Evolutionary conservation across 2,888 invertebrate genomes (phyloP), one percentile per base, ranked within the genome.

Genomic region (Drosophila formosana): DNA sequence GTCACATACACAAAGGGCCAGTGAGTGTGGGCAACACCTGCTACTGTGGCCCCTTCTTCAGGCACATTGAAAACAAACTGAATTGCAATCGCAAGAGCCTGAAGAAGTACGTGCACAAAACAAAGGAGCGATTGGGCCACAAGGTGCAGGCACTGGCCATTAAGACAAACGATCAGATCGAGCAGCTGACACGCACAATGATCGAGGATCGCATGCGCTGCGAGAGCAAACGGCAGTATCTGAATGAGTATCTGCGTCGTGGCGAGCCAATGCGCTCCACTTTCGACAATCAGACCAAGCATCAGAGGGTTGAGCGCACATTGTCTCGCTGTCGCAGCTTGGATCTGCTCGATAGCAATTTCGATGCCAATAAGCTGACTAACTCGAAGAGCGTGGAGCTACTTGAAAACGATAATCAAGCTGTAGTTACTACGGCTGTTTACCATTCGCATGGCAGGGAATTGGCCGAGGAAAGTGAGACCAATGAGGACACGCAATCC

Each of bases 1-100:
- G 98, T 2, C 98, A 98, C 90, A 97, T 98, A 71, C 95, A 97
- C 83, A 98, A 98, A 93, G 98, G 98, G 1, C 98, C 98, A 0
- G 96, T 98, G n/a, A 98, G 98, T 0, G 96, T 97, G 2, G 97
- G 98, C 0, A 97, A 97, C 91, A 96, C 97, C 0, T 98, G 98
- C 92, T 97, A 97, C 90, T 98, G 98, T 91, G 97, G 97, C 0
- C 98, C 98, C 0, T 96, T 98, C 92, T 96, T 98, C 90, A 95
- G 96, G 72, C 96, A 97, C 78, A 95, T 98, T 92, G 97, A 98
- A 90, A 95, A 96, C 41, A 95, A 96, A 73, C 91, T 98, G 55
- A 96, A 96, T 82, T 95, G 95, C 52, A 91, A 92, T 65, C 97
- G 79, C 95, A 97, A 91, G 94, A 95, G 66, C 95, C 95, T 91